Evolutionary conservation across 2,113 vertebrate genomes (phyloP).

Genomic region (Paramisgurnus dabryanus): DNA sequence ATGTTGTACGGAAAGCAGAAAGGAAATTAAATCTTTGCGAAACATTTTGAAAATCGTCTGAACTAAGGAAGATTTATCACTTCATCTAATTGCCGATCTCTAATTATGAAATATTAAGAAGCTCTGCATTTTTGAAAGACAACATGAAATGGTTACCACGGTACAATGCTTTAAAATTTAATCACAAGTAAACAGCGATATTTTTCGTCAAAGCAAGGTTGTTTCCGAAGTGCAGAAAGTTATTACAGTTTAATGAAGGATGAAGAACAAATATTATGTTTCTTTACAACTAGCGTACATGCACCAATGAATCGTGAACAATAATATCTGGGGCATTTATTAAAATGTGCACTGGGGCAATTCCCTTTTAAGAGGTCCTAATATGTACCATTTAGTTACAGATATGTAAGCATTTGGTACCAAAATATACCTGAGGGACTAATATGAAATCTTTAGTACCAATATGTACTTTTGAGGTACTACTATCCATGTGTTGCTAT

Average conservation of each 20-base stretch:
- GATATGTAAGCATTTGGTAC: no score
- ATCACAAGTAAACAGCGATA: background rate
- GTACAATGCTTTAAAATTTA: background rate
- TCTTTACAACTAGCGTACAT: background rate
- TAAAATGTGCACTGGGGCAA: background rate
- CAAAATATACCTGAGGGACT: no score
- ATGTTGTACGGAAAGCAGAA: background rate
- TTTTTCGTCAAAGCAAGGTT: background rate
- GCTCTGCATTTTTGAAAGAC: background rate
- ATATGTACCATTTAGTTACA: no score
- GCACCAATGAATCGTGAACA: background rate
- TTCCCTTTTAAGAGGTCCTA: background rate
- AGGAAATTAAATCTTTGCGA: slow-evolving; percentile 19
- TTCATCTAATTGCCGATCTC: no score
- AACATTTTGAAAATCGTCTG: background rate
- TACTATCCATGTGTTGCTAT: no score
- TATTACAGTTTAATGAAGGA: background rate
- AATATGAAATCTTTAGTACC: no score
- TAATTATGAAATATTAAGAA: slow-evolving; percentile 2
- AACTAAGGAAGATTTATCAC: background rate
- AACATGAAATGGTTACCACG: background rate
- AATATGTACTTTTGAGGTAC: no score
- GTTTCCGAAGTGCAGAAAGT: no score
- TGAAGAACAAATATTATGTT: background rate
- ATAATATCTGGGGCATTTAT: background rate